Percentiles rank a stretch among this genome's conserved stretches.
phyloP scores from a whole-genome alignment of 2,797 vertebrate species.

The Alfaro cultratus region DNA sequence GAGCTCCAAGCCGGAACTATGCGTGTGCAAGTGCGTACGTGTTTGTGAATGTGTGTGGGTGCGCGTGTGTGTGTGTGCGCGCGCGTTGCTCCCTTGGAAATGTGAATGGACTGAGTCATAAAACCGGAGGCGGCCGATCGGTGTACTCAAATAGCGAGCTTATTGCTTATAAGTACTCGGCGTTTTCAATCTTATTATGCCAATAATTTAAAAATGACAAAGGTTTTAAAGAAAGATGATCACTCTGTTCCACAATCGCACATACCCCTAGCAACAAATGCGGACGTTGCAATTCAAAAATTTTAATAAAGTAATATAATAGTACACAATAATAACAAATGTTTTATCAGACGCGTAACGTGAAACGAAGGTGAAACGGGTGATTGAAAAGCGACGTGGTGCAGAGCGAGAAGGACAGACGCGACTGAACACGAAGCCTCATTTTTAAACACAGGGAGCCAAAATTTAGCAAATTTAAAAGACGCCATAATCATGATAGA shows the following conservation, averaged over 20 bases:
- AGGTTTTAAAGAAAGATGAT: background rate
- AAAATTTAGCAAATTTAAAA: constrained; percentile 1
- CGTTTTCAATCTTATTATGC: background rate
- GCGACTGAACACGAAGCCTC: constrained; percentile 1
- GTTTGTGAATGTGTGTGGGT: background rate
- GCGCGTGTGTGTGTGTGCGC: constrained; percentile 1
- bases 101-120: constrained; percentile 80
- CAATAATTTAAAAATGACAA: background rate
- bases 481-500: background rate
- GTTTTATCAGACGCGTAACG: background rate
- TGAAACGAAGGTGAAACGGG: background rate
- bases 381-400: constrained; percentile 1
- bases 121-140: constrained; percentile 72
- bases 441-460: background rate
- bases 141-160: constrained; percentile 56
- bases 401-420: constrained; percentile 50
- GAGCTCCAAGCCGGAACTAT: constrained; percentile 66
- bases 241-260: constrained; percentile 31
- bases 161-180: constrained; percentile 14
- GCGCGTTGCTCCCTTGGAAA: constrained; percentile 63
- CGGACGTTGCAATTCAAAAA: background rate
- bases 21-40: constrained; percentile 38
- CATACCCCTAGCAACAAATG: background rate
- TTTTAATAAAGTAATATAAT: background rate
- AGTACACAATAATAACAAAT: background rate